Evolutionary conservation across 1,140 invertebrate genomes (phyloP).

Genomic region (Pinna nobilis): DNA sequence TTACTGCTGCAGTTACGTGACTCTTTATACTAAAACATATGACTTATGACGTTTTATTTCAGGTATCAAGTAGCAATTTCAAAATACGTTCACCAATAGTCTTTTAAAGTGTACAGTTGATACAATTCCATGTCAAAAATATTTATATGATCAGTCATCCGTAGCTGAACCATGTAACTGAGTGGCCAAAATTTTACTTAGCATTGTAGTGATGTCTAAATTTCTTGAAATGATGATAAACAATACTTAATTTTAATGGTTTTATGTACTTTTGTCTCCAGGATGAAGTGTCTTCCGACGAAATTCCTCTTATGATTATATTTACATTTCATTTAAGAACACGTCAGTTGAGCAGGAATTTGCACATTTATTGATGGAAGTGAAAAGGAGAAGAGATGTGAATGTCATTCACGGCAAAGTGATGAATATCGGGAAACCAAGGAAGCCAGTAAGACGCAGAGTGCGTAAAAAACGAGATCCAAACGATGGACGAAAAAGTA

Average conservation of each 20-base stretch:
- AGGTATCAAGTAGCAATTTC: too few species aligned
- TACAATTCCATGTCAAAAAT: too few species aligned
- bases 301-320: not conserved
- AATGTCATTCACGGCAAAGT: constrained; percentile 30
- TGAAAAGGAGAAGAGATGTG: constrained; percentile 17
- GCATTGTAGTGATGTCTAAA: not conserved
- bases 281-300: not conserved
- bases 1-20: too few species aligned
- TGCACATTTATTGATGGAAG: constrained; percentile 21
- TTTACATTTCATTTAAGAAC: constrained; percentile 11
- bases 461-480: constrained; percentile 2
- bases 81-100: too few species aligned
- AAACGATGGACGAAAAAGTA: too few species aligned
- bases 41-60: too few species aligned
- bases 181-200: not conserved
- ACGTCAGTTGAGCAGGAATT: constrained; percentile 30
- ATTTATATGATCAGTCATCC: too few species aligned
- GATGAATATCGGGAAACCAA: constrained; percentile 25
- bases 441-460: not conserved
- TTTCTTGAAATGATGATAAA: not conserved
- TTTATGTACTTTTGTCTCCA: not conserved
- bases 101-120: too few species aligned
- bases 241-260: not conserved
- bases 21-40: too few species aligned
- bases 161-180: not conserved